Conservation (phyloP, 2,113 vertebrate species). For the Oncorhynchus clarkii region DNA sequence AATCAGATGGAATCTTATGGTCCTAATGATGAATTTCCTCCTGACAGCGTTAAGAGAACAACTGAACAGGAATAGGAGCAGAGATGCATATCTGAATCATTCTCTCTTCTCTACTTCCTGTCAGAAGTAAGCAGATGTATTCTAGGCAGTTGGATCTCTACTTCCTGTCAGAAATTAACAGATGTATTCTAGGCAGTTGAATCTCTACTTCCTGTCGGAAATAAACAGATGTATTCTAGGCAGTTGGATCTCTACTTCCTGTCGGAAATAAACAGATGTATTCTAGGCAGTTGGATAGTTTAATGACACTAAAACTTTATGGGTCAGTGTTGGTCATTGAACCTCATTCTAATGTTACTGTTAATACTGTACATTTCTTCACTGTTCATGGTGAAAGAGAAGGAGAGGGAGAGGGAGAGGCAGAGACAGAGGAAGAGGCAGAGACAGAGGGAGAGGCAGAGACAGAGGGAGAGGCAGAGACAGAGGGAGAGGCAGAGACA, state of each 20-base stretch:
- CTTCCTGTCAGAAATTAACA: too few relatives aligned
- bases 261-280: neutral
- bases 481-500: too few relatives aligned
- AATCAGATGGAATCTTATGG: slow-evolving; percentile 7
- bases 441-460: too few relatives aligned
- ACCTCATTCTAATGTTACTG: too few relatives aligned
- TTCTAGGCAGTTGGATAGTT: neutral
- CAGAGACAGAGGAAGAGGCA: too few relatives aligned
- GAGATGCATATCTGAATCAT: slow-evolving; percentile 1
- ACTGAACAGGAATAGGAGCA: neutral
- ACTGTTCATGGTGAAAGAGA: neutral
- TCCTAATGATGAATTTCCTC: neutral
- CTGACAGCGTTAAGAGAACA: neutral
- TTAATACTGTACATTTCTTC: too few relatives aligned
- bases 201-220: neutral
- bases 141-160: neutral
- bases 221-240: neutral
- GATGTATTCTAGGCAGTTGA: neutral
- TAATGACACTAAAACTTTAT: neutral
- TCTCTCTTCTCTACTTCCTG: neutral
- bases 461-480: too few relatives aligned
- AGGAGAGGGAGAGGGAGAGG: neutral
- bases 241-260: neutral
- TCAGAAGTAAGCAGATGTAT: neutral
- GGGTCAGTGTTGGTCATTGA: neutral